Evolutionary conservation across 2,113 vertebrate species (phyloP), one percentile per base, ranked within the genome.

Genomic region (Parotia lawesii): DNA sequence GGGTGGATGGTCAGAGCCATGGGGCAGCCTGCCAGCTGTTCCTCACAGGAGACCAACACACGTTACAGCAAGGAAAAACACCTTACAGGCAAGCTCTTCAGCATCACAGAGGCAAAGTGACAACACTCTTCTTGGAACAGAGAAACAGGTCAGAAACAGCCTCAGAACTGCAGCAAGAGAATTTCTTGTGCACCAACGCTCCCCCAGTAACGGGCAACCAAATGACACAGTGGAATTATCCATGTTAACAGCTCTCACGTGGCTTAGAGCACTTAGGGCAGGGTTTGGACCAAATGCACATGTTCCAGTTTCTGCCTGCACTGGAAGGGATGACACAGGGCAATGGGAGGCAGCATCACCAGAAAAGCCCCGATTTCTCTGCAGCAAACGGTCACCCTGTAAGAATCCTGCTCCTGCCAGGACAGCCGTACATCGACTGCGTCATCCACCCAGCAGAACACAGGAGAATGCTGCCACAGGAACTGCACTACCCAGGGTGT

Each of bases 401-500:
- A 14, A 16, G 45, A 17, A 73, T 10, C n/a, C 6, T 3, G 10
- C 29, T 61, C 48, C 60, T 1, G 18, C 5, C 60, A 21, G 71
- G 67, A 31, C 61, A 58, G 38, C 4, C 1, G 0, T 1, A 12
- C 44, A 24, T 0, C 0, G 3, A 10, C 82, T 3, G 31, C 8
- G 17, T 6, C 24, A 40, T 3, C 11, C 38, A 4, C 9, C 31
- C 6, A 4, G 58, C 51, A n/a, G 44, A 79, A 8, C 21, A 1
- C 1, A 7, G 76, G 33, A 15, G 37, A 61, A 84, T 2, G 72
- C 77, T 22, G 84, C 65, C 23, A 23, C 76, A 16, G 69, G 53
- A 35, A 3, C n/a, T 44, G 44, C 35, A 40, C 48, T 2, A 15
- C 28, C 3, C 6, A 25, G 57, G 58, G 53, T 12, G 81, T 12